Evolutionary conservation across 2,888 invertebrate species (phyloP), one percentile per base, ranked within the genome.

Genomic region (Coremacera marginata): DNA sequence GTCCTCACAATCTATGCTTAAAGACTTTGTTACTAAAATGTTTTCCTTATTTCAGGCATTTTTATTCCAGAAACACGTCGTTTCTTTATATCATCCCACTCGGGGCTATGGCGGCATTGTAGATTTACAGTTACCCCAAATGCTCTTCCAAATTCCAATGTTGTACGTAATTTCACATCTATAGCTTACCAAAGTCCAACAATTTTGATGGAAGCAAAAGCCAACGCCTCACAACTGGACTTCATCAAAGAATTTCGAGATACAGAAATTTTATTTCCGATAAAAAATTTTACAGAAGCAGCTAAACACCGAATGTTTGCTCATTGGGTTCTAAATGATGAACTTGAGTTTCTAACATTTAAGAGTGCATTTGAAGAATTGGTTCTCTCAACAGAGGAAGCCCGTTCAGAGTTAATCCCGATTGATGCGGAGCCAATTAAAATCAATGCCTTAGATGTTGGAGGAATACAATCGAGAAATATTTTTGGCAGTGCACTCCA

Each of bases 61-160:
- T 91, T 90, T 84, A 89, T 93, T 79, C 91, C 90, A 0, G 89
- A 90, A 70, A 91, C 91, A 34, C 90, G 91, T 11, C 88, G 92
- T 76, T 93, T 92, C 83, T 92, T 94, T 75, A 88, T 94, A 84
- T 91, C 91, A 83, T 94, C 94, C 81, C 91, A 94, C 83, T 92
- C 93, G 3, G 95, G 95, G 0, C 89, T 95, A 8, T 95, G 94
- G 94, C 91, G 88, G 3, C 87, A 88, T 79, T 90, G 90, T 77
- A 87, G 90, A 16, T 85, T 87, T 27, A 88, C 88, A 27, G 83
- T 86, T 55, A 85, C 85, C 31, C 89, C 89, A 5, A 86, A 86
- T 83, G 87, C 90, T 80, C 86, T 91, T 84, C 89, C 91, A 87
- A 91, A 90, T 89, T 90, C 90, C 77, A 84, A 90, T 89, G 91